A percentile compares a stretch with the other conserved stretches of the same genome.
These are phyloP conservation scores for Brachyrhaphis roseni DNA, from an alignment of 2,797 vertebrate genomes.

Conservation along the genomic window DNA sequence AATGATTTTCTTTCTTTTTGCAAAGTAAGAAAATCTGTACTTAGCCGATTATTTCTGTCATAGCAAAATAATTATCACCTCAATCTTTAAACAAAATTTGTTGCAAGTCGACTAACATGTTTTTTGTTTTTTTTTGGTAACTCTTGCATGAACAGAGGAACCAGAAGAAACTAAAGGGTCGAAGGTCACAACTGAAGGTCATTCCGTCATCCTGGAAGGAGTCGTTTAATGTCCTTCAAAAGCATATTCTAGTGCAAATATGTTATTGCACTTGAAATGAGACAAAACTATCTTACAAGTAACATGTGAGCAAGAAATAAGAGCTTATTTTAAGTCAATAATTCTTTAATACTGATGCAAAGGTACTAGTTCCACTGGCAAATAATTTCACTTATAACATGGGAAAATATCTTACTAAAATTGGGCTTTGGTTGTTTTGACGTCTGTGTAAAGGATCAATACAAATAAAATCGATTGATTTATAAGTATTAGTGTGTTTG, in stretches of 20 bases:
- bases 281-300: too few relatives aligned
- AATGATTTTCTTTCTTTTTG: too few relatives aligned
- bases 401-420: too few relatives aligned
- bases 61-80: background rate
- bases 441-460: too few relatives aligned
- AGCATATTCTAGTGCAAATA: background rate
- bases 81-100: background rate
- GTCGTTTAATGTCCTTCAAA: background rate
- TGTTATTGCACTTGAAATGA: background rate
- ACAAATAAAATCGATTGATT: too few relatives aligned
- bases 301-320: too few relatives aligned
- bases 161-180: background rate
- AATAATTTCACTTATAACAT: too few relatives aligned
- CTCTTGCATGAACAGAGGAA: background rate
- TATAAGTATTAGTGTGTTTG: too few relatives aligned
- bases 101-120: background rate
- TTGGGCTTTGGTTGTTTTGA: too few relatives aligned
- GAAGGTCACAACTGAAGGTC: background rate
- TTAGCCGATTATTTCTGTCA: background rate
- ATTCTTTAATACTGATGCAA: too few relatives aligned
- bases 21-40: background rate
- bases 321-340: too few relatives aligned
- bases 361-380: too few relatives aligned
- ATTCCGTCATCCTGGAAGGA: background rate
- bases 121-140: background rate